These are phyloP conservation scores for Oenanthe melanoleuca DNA, from an alignment of 2,113 vertebrate genomes.

Conservation along the genomic window DNA sequence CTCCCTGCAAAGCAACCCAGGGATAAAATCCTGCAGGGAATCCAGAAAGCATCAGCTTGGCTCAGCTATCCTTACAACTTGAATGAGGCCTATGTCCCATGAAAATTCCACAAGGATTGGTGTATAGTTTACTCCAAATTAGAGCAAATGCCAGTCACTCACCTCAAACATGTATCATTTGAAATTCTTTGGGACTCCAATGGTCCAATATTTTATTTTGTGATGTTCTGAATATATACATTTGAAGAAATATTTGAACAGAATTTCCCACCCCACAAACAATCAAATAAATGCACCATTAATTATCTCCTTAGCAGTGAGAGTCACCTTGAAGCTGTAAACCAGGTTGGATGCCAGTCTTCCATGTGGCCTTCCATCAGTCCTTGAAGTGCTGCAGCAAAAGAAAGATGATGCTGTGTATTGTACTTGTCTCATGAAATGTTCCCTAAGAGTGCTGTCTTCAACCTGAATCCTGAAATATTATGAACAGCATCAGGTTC, in stretches of 20 bases:
- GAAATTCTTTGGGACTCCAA: neutral
- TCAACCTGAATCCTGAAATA: neutral
- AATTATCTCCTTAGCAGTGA: neutral
- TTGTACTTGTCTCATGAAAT: neutral
- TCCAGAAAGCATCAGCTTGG: neutral
- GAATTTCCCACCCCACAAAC: neutral
- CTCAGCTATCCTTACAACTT: neutral
- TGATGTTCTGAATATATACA: neutral
- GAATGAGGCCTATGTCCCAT: neutral
- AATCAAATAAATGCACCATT: neutral
- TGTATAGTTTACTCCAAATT: neutral
- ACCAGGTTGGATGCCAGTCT: accelerated
- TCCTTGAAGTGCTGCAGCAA: neutral
- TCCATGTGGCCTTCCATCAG: neutral
- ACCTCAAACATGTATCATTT: neutral
- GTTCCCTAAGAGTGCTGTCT: neutral
- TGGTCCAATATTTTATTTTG: neutral
- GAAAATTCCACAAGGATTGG: neutral
- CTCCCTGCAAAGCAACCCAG: neutral
- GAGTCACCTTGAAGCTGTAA: neutral
- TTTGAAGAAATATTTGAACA: neutral
- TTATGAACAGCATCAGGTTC: accelerated
- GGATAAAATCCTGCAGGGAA: neutral
- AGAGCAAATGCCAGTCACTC: neutral
- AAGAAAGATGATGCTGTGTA: neutral